phyloP scores from a whole-genome alignment of 2,113 vertebrate genomes.

The Ptilorrhoa leucosticta region DNA sequence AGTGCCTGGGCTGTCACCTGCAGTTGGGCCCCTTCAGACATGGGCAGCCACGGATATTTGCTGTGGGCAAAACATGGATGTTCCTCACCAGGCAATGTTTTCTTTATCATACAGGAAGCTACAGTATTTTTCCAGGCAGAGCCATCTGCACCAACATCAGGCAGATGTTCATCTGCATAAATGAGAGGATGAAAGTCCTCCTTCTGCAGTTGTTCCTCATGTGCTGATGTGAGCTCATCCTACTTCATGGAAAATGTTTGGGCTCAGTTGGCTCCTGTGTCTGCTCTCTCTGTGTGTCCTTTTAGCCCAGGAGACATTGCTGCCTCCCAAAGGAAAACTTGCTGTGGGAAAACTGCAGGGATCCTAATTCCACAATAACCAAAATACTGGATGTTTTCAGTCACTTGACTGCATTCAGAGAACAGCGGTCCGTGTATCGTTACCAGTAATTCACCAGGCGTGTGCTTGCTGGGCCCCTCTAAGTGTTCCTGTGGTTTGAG shows the following conservation, averaged over 20 bases:
- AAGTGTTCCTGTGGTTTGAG: background rate
- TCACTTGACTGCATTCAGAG: background rate
- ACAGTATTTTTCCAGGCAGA: background rate
- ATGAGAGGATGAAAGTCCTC: background rate
- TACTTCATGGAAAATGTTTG: background rate
- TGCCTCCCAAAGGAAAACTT: background rate
- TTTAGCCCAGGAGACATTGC: background rate
- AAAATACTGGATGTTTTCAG: background rate
- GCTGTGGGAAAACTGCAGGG: background rate
- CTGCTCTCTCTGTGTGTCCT: background rate
- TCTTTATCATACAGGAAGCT: background rate
- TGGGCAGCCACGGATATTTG: background rate
- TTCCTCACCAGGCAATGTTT: background rate
- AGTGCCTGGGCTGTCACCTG: background rate
- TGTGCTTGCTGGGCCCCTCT: background rate
- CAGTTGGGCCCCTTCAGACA: accelerated
- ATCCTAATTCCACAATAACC: background rate
- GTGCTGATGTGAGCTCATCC: background rate
- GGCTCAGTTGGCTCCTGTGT: background rate
- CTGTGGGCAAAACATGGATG: background rate
- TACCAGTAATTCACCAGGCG: background rate
- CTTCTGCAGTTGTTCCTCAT: background rate
- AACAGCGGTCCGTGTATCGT: background rate
- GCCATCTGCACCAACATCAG: background rate
- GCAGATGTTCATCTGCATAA: background rate